Evolutionary conservation across 2,888 invertebrate species (phyloP).

Genomic region (Nomada fabriciana): DNA sequence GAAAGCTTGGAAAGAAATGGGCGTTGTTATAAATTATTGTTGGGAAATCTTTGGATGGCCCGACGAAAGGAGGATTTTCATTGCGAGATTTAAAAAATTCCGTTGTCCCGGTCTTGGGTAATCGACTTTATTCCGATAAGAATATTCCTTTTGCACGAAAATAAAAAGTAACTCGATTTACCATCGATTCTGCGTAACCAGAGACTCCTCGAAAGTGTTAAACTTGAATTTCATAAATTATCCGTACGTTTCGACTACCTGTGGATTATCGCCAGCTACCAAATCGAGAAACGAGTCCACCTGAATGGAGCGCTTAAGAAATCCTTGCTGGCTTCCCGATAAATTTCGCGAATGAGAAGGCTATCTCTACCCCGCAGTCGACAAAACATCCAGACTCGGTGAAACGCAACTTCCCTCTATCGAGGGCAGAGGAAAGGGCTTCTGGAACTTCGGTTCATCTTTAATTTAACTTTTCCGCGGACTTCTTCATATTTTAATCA

Average conservation of each 20-base stretch:
- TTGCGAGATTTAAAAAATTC: slow-evolving; percentile 5
- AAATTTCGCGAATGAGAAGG: slow-evolving; percentile 29
- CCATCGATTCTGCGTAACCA: no score
- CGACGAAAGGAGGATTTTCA: background rate
- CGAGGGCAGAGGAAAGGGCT: slow-evolving; percentile 3
- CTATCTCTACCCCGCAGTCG: slow-evolving; percentile 45
- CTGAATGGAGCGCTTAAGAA: slow-evolving; percentile 30
- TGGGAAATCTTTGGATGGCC: background rate
- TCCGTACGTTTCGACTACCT: background rate
- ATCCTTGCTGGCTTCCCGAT: slow-evolving; percentile 29
- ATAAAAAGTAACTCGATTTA: no score
- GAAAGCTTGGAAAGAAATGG: background rate
- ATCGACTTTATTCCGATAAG: slow-evolving; percentile 1
- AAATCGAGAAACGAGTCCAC: slow-evolving; percentile 2
- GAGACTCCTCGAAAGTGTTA: no score
- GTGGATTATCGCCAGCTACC: slow-evolving; percentile 2
- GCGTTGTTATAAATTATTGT: slow-evolving; percentile 46
- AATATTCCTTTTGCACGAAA: background rate
- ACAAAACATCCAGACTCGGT: slow-evolving; percentile 43
- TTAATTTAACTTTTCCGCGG: slow-evolving; percentile 77
- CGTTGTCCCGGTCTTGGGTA: background rate
- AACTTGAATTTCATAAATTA: no score
- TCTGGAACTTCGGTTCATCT: slow-evolving; percentile 69
- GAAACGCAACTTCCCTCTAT: slow-evolving; percentile 41
- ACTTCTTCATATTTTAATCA: slow-evolving; percentile 76